These are phyloP conservation scores for Chitala chitala DNA, from an alignment of 2,113 vertebrate species.

Conservation along the genomic window DNA sequence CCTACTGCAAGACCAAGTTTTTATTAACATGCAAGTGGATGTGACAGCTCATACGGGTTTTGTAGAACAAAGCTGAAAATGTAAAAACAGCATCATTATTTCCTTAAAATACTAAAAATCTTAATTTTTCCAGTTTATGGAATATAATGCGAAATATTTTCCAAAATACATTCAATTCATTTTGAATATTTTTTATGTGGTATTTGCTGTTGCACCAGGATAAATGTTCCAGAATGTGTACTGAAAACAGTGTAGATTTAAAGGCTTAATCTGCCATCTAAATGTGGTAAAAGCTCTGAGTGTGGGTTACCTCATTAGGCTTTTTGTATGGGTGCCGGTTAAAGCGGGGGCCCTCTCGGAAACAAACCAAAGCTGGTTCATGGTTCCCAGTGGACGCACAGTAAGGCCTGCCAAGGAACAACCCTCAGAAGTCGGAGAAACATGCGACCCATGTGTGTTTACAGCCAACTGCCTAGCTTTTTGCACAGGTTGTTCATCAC, in stretches of 20 bases:
- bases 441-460: constrained; percentile 32
- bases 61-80: too few relatives aligned
- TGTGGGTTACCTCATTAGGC: background rate
- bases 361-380: background rate
- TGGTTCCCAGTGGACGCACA: too few relatives aligned
- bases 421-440: constrained; percentile 39
- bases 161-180: too few relatives aligned
- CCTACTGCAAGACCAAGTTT: background rate
- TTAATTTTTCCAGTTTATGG: too few relatives aligned
- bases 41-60: background rate
- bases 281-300: background rate
- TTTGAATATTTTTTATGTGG: too few relatives aligned
- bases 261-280: background rate
- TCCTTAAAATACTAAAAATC: too few relatives aligned
- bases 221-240: too few relatives aligned
- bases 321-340: too few relatives aligned
- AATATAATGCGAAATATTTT: too few relatives aligned
- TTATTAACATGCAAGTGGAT: background rate
- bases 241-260: background rate
- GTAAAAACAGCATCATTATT: too few relatives aligned
- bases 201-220: too few relatives aligned
- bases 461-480: constrained; percentile 33
- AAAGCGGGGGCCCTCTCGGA: background rate
- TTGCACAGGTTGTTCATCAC: constrained; percentile 29
- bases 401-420: constrained; percentile 27